These are phyloP conservation scores for Rhizomys pruinosus DNA, from an alignment of 2,113 vertebrate genomes.

Conservation along the genomic window DNA sequence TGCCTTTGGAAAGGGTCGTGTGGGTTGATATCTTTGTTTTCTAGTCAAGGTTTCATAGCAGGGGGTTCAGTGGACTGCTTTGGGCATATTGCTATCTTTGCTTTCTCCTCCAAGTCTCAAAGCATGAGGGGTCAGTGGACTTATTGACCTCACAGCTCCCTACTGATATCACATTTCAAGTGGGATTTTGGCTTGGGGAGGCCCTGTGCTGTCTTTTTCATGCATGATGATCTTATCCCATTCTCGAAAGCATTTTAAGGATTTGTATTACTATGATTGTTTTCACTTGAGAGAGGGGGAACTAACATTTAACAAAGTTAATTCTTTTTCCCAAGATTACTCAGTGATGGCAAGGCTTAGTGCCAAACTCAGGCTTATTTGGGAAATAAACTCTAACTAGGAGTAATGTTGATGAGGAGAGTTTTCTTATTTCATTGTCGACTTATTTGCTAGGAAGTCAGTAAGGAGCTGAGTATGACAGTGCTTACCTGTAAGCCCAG, in stretches of 20 bases:
- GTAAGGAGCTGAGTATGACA: neutral
- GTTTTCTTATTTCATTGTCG: neutral
- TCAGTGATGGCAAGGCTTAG: neutral
- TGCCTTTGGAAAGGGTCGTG: neutral
- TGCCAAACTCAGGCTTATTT: neutral
- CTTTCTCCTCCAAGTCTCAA: neutral
- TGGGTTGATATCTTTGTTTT: neutral
- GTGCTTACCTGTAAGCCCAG: neutral
- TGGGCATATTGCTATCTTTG: neutral
- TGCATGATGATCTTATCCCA: neutral
- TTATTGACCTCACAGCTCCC: accelerated
- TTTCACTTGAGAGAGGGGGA: neutral
- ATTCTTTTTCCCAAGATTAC: neutral
- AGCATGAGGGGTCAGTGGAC: too few relatives aligned
- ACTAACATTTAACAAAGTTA: neutral
- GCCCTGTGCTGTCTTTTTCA: neutral
- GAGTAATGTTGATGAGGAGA: neutral
- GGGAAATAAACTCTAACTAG: neutral
- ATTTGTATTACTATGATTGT: neutral
- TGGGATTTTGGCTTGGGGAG: too few relatives aligned
- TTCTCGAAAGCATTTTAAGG: neutral
- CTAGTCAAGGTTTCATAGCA: neutral
- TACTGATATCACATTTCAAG: accelerated
- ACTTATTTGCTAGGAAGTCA: neutral
- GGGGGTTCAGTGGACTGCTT: accelerated